Evolutionary conservation across 2,888 invertebrate genomes (phyloP), one percentile per base, ranked within the genome.

Genomic region (Stegana nigrithorax): DNA sequence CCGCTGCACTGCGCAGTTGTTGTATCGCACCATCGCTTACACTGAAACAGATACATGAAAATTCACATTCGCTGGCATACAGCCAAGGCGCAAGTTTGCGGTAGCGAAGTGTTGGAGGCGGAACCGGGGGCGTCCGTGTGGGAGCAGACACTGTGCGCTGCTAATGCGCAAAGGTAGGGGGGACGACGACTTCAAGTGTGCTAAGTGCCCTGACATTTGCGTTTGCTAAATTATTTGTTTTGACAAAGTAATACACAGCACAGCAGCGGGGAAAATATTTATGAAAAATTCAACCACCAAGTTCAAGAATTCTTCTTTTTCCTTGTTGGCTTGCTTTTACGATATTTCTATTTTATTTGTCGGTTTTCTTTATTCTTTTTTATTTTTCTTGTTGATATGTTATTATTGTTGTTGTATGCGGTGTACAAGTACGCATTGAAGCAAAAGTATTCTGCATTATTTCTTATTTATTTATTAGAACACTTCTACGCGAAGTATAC

Each of bases 231-330:
- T 74, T 71, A 76, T 78, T 75, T 70, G 62, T 60, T n/a, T 45
- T 64, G 73, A 70, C 67, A 69, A 78, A 74, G 77, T 78, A 75
- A 78, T 76, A 14, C 73, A n/a, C n/a, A n/a, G n/a, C n/a, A n/a
- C n/a, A n/a, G n/a, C n/a, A n/a, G n/a, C n/a, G n/a, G n/a, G n/a
- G n/a, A 74, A 70, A 76, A 68, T 58, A 68, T 71, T 73, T 67
- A 59, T 70, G 64, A 62, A 64, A 42, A 42, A 64, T 59, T 73
- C 75, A 73, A 64, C 75, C 75, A 70, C 70, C 77, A 78, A 78
- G 78, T 75, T 75, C 76, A 78, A 67, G 68, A 62, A n/a, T n/a
- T n/a, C n/a, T n/a, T n/a, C n/a, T n/a, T n/a, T n/a, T n/a, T n/a
- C n/a, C n/a, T n/a, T n/a, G n/a, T n/a, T n/a, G n/a, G n/a, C n/a